These are phyloP conservation scores for Tarsius wallacei DNA, from an alignment of 2,797 vertebrate genomes.

Conservation along the genomic window DNA sequence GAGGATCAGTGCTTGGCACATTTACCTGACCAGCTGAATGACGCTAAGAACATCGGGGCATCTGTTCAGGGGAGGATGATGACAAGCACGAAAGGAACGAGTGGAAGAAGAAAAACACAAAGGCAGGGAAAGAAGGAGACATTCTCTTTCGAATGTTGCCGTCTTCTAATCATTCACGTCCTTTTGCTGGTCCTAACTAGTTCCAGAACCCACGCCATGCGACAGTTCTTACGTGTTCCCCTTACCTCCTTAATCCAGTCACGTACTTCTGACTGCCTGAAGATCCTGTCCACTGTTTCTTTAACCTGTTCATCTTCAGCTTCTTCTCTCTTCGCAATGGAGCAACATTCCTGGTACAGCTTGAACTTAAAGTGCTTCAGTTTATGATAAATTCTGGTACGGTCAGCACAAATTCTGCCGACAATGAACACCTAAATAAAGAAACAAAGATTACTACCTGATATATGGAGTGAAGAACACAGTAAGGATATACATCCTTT, in stretches of 20 bases:
- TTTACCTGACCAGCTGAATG: constrained; percentile 1
- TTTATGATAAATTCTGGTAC: constrained; percentile 93
- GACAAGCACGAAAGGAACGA: constrained; percentile 44
- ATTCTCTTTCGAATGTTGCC: constrained; percentile 17
- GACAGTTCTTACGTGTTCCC: neutral
- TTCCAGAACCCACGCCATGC: neutral
- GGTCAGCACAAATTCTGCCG: constrained; percentile 91
- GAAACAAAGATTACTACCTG: constrained; percentile 71
- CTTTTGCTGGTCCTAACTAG: neutral
- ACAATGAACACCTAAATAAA: constrained; percentile 91
- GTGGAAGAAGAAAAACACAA: constrained; percentile 62
- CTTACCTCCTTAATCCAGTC: constrained; percentile 93
- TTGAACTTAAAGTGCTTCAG: constrained; percentile 95
- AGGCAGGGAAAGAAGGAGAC: neutral
- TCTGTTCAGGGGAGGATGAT: neutral
- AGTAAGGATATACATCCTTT: neutral
- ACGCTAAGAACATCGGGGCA: neutral
- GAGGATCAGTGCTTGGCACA: neutral
- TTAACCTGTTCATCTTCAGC: constrained; percentile 90
- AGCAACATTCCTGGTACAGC: constrained; percentile 91
- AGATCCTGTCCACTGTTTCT: constrained; percentile 91
- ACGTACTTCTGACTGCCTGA: constrained; percentile 87
- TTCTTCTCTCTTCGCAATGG: constrained; percentile 75
- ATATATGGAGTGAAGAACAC: neutral
- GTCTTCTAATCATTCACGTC: neutral